These are phyloP conservation scores for Mormyrops boulengeri DNA, from an alignment of 2,797 vertebrate genomes.

Conservation along the genomic window DNA sequence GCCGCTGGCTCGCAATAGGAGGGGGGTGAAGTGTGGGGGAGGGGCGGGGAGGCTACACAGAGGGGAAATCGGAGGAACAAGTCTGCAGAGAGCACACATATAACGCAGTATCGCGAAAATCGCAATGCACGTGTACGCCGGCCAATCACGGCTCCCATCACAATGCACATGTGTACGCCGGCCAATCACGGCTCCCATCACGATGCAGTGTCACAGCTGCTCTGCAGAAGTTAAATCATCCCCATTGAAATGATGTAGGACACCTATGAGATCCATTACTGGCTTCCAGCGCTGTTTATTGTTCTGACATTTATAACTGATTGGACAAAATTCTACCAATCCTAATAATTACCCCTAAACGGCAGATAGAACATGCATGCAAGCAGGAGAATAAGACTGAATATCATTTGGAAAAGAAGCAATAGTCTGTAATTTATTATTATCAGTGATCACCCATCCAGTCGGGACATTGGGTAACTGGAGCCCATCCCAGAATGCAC, in stretches of 20 bases:
- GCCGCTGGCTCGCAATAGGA: not conserved
- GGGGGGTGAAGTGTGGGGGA: not conserved
- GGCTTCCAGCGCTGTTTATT: not conserved
- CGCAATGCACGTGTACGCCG: conserved; percentile 26
- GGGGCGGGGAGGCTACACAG: not conserved
- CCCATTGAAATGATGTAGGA: not conserved
- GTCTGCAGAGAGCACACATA: not conserved
- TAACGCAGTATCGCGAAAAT: not conserved
- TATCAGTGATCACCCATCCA: not conserved
- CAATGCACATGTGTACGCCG: conserved; percentile 28
- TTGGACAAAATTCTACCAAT: not conserved
- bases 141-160: conserved; percentile 35
- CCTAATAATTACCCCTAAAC: not conserved
- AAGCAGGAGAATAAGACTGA: not conserved
- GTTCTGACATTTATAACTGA: not conserved
- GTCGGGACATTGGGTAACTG: not conserved
- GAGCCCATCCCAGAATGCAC: not conserved
- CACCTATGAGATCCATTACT: not conserved
- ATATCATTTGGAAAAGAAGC: not conserved
- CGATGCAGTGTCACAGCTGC: conserved; percentile 30
- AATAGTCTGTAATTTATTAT: not conserved
- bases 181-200: conserved; percentile 36
- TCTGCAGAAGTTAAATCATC: conserved; percentile 27
- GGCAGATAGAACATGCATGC: not conserved
- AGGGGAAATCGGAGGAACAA: not conserved